Base-by-base conservation (phyloP, 2,888 invertebrate genomes). In the Furcula furcula region DNA sequence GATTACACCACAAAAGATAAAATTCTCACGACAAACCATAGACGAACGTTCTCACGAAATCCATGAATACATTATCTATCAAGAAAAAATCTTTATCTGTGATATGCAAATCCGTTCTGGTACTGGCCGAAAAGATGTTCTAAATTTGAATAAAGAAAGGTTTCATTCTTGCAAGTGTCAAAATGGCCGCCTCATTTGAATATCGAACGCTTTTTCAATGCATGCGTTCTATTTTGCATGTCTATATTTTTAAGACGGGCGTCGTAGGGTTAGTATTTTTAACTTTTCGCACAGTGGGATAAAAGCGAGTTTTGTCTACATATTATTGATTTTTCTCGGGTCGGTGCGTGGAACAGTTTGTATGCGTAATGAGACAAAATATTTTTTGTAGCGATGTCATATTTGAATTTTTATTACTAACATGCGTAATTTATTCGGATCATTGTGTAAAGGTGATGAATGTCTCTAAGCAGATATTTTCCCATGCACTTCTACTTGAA, bases 301-400 rank as follows among this genome's bases (percentile, higher is more conserved):
- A 79, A 77, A 58, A 64, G 50, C 32, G 42, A 36, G 40, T 54
- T 55, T 54, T 54, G 54, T 38, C 28, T 46, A 29, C 31, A 31
- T 31, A 40, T 44, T 65, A 68, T 72, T 65, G 67, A 70, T 75
- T 77, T 82, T 76, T 67, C 70, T 51, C 49, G 57, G 61, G 61
- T 62, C 57, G 64, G 65, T 68, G 66, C 67, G 62, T 62, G 46
- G 55, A 51, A 52, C 40, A 49, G 48, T 66, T 53, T 74, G 75
- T 81, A 79, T 81, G 62, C 66, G 69, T 87, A 87, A 87, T 87
- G 84, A 78, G 82, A 80, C 86, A 72, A 84, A 85, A 87, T 87
- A 80, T 88, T 88, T 26, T 85, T 86, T 72, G 76, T 71, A 76
- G 34, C 47, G 69, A 63, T 84, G 86, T 83, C 86, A 83, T 72